Evolutionary conservation across 2,113 vertebrate genomes (phyloP), one percentile per base, ranked within the genome.

Genomic region (Pomatostomus ruficeps): DNA sequence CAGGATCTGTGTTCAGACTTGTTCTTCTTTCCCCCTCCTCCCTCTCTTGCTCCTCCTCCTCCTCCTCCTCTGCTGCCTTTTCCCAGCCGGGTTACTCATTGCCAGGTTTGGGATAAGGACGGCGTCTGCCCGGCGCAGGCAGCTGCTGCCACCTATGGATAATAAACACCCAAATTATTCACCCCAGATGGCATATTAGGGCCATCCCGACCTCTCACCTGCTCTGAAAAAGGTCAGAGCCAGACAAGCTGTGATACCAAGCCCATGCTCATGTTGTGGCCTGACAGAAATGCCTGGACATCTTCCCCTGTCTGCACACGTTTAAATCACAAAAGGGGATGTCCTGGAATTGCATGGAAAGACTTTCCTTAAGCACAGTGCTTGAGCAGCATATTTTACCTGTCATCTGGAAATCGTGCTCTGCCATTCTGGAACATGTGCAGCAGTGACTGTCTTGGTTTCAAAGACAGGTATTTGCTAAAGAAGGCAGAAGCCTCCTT

Each of bases 141-240:
- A 55, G 59, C 90, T 97, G 94, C 92, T 96, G 96, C 95, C 95
- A 93, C 94, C 95, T 96, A 95, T 40, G 88, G 95, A 91, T 92
- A 59, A 81, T 11, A 81, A 55, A 49, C 1, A 48, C 14, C 24
- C 72, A 17, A 9, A 88, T 55, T 40, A 2, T 28, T 38, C 33
- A 23, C 36, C 85, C 42, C 19, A 10, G 31, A 4, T 8, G 7
- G 23, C 12, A 2, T 42, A 0, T 2, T 6, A 21, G 46, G 67
- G 26, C 11, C 48, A 8, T 5, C 19, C 13, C 12, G 26, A 43
- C n/a, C n/a, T 43, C 40, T 73, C 68, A 42, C 29, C 49, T 71
- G 11, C 67, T 31, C 36, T 52, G 28, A 55, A 22, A 19, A 26
- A n/a, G 58, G 45, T 35, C 57, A 23, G 29, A 63, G 51, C 22